These are phyloP conservation scores for Amniataba percoides DNA, from an alignment of 2,797 vertebrate species.

Conservation along the genomic window DNA sequence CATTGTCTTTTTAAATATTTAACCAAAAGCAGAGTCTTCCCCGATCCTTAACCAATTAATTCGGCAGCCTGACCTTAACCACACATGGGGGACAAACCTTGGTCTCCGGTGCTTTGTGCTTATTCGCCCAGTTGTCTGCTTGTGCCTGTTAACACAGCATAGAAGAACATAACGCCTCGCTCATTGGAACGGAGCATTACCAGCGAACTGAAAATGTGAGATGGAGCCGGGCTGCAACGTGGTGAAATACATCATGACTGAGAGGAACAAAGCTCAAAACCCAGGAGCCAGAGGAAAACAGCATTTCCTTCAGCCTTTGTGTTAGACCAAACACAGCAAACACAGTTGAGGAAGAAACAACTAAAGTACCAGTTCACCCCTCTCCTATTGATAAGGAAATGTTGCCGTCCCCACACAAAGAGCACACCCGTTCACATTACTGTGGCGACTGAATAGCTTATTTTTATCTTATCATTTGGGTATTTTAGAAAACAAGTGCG, in stretches of 20 bases:
- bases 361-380: background rate
- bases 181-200: background rate
- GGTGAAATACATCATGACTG: background rate
- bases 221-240: background rate
- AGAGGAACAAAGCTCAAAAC: background rate
- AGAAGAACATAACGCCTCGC: background rate
- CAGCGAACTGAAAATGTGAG: background rate
- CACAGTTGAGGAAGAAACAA: background rate
- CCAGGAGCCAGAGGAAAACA: background rate
- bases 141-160: background rate
- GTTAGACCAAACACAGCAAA: slow-evolving; percentile 14
- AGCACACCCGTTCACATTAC: background rate
- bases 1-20: background rate
- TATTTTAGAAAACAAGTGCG: slow-evolving; percentile 68
- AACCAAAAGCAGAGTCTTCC: slow-evolving; percentile 10
- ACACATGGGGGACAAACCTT: background rate
- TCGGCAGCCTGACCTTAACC: background rate
- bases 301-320: slow-evolving; percentile 2
- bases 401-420: background rate
- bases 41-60: background rate
- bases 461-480: slow-evolving; percentile 55
- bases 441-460: slow-evolving; percentile 27
- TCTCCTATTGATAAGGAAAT: slow-evolving; percentile 14
- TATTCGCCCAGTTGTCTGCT: background rate
- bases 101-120: background rate